phyloP scores from a whole-genome alignment of 2,797 vertebrate species.

The Borostomias antarcticus region DNA sequence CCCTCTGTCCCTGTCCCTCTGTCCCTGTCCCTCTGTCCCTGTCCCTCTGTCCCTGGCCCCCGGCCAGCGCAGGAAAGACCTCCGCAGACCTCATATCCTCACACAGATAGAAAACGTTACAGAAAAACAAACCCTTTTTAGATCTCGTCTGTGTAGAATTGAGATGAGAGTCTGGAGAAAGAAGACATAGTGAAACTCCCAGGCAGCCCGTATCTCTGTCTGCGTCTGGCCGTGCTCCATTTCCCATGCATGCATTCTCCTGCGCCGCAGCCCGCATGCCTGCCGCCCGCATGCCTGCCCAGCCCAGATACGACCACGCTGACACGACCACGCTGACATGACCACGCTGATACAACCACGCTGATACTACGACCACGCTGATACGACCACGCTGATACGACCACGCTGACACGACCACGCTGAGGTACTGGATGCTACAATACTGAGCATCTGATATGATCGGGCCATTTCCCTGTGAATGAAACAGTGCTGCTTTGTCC shows the following conservation, averaged over 20 bases:
- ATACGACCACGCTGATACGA: no score
- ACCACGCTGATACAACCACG: no score
- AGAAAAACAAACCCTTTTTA: background rate
- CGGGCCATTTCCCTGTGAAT: constrained; percentile 27
- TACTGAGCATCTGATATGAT: constrained; percentile 3
- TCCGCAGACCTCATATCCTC: no score
- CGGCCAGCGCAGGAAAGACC: no score
- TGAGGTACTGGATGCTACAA: no score
- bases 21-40: no score
- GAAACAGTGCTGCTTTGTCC: background rate
- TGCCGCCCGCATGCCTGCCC: constrained; percentile 13
- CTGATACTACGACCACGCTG: no score
- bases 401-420: no score
- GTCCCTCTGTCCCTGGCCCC: no score
- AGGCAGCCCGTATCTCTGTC: background rate
- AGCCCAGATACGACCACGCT: background rate
- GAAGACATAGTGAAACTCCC: background rate
- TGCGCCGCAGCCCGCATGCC: constrained; percentile 19
- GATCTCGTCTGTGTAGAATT: background rate
- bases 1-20: no score
- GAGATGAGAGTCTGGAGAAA: background rate
- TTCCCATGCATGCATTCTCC: background rate
- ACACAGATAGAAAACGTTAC: background rate
- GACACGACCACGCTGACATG: background rate
- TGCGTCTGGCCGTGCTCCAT: constrained; percentile 11